Evolutionary conservation across 2,113 vertebrate species (phyloP), one percentile per base, ranked within the genome.

Genomic region (Oplegnathus fasciatus): DNA sequence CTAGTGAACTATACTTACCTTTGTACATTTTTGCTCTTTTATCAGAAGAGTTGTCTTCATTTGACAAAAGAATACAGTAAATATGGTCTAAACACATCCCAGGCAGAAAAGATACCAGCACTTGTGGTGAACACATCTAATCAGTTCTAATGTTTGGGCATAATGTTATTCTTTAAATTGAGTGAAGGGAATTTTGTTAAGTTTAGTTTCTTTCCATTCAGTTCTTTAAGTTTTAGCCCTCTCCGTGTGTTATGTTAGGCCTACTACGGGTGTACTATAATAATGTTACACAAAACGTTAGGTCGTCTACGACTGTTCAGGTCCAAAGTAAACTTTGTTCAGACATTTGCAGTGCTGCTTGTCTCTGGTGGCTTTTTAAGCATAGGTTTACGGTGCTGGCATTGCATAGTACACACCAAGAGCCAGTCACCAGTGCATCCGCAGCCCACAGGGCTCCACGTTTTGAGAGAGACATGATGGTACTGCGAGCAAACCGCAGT

Each of bases 301-400:
- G 18, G 65, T 40, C 7, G 6, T 52, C 40, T 52, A 15, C 4
- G 46, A 24, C 34, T 55, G 37, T 9, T 15, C 17, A 18, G 32
- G n/a, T 77, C 72, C 72, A 88, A 77, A 88, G 54, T 26, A 81
- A 81, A 84, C 67, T 62, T 40, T 44, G 42, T 48, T 74, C 57
- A 70, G 70, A 85, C 79, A 15, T 78, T 34, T 44, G 26, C 64
- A 74, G 75, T 32, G 75, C 69, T 79, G 50, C 80, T 67, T 17
- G 71, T 75, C 57, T 88, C 65, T 73, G 46, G 65, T 26, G 37
- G 65, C 37, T 78, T 74, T 20, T 64, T 58, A 66, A 78, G 32
- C 40, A 60, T 42, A 65, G 60, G 70, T 44, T 79, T 57, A 40
- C 26, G 58, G 5, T 55, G 44, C 48, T 57, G 44, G 57, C 68